Evolutionary conservation across 2,797 vertebrate species (phyloP).

Genomic region (Pterois miles): DNA sequence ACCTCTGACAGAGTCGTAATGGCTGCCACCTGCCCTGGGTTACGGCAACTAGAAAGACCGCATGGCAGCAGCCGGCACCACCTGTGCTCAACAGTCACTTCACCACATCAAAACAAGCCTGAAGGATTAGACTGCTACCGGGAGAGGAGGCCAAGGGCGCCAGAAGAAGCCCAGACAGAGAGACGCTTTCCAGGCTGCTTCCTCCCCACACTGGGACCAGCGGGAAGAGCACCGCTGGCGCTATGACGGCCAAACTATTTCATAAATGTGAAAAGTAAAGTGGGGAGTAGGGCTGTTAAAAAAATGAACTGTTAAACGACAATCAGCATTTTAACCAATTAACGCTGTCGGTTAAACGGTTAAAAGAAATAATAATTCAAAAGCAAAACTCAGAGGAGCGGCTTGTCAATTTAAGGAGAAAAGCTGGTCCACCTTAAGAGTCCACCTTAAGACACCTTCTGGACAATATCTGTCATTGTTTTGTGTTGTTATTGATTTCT

Average conservation of each 20-base stretch:
- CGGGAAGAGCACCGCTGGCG: background rate
- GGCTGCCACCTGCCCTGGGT: conserved; percentile 66
- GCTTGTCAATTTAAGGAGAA: too few relatives aligned
- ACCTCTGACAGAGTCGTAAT: conserved; percentile 50
- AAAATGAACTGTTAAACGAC: too few relatives aligned
- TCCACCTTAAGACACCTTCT: too few relatives aligned
- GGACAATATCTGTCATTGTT: too few relatives aligned
- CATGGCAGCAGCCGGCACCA: conserved; percentile 61
- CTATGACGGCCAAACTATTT: background rate
- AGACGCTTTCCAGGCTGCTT: conserved; percentile 33
- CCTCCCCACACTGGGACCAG: conserved; percentile 10
- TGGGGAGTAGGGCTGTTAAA: too few relatives aligned
- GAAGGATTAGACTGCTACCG: conserved; percentile 32
- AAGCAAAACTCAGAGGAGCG: too few relatives aligned
- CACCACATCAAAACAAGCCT: conserved; percentile 67
- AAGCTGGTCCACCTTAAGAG: too few relatives aligned
- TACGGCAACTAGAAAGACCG: conserved; percentile 30
- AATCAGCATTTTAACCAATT: too few relatives aligned
- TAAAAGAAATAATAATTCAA: too few relatives aligned
- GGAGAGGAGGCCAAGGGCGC: conserved; percentile 31
- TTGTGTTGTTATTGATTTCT: too few relatives aligned
- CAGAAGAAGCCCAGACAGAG: conserved; percentile 41
- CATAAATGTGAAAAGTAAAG: background rate
- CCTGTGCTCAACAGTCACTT: conserved; percentile 74
- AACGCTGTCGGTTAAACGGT: too few relatives aligned